These are phyloP conservation scores for Philaethria dido DNA, from an alignment of 2,888 invertebrate genomes.

Conservation along the genomic window DNA sequence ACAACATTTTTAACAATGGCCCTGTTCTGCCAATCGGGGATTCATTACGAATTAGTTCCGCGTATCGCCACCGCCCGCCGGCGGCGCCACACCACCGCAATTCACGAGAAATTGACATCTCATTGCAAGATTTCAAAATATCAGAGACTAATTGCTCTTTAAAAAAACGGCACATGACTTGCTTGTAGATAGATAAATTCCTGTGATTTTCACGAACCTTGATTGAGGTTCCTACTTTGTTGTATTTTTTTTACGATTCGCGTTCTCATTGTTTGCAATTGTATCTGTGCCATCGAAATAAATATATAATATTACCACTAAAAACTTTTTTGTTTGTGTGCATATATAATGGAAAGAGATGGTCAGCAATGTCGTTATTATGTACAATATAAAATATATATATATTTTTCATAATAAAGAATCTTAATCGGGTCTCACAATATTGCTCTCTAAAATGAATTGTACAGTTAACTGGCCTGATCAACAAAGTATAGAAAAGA, in stretches of 20 bases:
- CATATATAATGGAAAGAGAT: too few relatives aligned
- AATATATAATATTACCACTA: neutral
- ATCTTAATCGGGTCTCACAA: too few relatives aligned
- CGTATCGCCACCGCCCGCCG: constrained; percentile 45
- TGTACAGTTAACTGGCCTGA: too few relatives aligned
- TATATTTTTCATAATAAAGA: too few relatives aligned
- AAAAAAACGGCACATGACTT: constrained; percentile 42
- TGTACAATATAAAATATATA: too few relatives aligned
- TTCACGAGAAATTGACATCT: constrained; percentile 44
- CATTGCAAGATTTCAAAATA: constrained; percentile 42
- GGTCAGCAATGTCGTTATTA: too few relatives aligned
- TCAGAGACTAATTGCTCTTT: constrained; percentile 40
- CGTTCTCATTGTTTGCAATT: neutral
- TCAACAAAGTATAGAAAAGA: too few relatives aligned
- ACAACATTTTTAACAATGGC: constrained; percentile 42
- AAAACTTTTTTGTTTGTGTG: too few relatives aligned
- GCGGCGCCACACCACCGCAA: constrained; percentile 42
- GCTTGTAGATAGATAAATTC: constrained; percentile 41
- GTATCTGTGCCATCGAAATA: neutral
- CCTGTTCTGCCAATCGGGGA: constrained; percentile 39
- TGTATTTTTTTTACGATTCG: constrained; percentile 11
- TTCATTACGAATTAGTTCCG: constrained; percentile 57
- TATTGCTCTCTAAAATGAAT: too few relatives aligned
- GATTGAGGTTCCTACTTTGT: constrained; percentile 31
- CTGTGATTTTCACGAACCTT: constrained; percentile 34